These are phyloP conservation scores for Lipophrys pholis DNA, from an alignment of 2,113 vertebrate genomes.

Conservation along the genomic window DNA sequence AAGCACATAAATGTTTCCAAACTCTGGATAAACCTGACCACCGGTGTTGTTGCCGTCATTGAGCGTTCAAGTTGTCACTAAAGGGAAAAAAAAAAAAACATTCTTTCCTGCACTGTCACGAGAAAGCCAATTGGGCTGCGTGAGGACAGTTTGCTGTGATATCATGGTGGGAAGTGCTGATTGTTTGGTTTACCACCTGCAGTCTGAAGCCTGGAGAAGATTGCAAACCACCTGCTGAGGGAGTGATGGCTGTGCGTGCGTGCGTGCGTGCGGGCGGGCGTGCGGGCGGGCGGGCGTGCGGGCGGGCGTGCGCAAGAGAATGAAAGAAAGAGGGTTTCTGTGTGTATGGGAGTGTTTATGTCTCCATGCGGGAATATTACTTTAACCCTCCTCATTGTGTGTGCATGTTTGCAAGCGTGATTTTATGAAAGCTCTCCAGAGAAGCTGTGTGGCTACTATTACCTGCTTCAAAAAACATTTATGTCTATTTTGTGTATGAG, in stretches of 20 bases:
- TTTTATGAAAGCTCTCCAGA: no score
- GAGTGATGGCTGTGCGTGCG: slow-evolving; percentile 53
- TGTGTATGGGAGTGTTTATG: neutral
- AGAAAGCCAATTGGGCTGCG: slow-evolving; percentile 53
- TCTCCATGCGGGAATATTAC: neutral
- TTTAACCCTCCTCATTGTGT: no score
- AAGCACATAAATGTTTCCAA: neutral
- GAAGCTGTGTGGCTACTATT: no score
- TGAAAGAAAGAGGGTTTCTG: neutral
- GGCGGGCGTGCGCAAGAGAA: no score
- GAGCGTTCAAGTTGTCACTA: slow-evolving; percentile 36
- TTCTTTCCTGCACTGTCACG: slow-evolving; percentile 12
- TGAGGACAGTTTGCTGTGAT: slow-evolving; percentile 57
- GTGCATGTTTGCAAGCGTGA: no score
- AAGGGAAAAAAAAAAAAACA: slow-evolving; percentile 4
- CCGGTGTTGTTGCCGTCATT: slow-evolving; percentile 8
- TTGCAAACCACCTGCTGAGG: slow-evolving; percentile 53
- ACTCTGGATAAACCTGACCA: slow-evolving; percentile 30
- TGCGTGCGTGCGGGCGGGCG: slow-evolving; percentile 10
- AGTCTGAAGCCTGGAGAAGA: slow-evolving; percentile 65
- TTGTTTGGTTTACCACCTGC: slow-evolving; percentile 76
- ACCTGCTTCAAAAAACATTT: no score
- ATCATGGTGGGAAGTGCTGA: slow-evolving; percentile 60
- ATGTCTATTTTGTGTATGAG: no score
- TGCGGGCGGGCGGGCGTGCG: no score